Percentiles rank a stretch among this genome's conserved stretches.
Conservation (phyloP, 2,113 vertebrate genomes). For the Mobula hypostoma region DNA sequence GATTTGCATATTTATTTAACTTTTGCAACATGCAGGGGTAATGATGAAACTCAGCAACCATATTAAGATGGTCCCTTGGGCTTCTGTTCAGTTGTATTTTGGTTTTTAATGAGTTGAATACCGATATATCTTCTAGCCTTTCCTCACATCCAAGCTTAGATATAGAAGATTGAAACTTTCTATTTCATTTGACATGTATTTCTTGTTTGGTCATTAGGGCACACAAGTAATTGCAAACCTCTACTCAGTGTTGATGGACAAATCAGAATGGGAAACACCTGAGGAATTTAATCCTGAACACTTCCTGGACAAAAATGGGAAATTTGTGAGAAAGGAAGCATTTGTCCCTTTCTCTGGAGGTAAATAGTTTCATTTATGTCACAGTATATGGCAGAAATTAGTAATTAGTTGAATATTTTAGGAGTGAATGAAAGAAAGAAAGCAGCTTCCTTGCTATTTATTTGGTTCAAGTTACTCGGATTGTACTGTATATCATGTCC, state of each 20-base stretch:
- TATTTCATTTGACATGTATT: background rate
- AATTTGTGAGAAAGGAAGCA: constrained; percentile 64
- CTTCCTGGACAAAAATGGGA: constrained; percentile 71
- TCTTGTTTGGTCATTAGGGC: constrained; percentile 51
- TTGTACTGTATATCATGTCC: background rate
- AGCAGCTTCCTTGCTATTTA: background rate
- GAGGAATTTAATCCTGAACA: constrained; percentile 73
- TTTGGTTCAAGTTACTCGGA: background rate
- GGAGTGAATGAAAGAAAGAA: background rate
- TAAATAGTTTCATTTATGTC: constrained; percentile 44
- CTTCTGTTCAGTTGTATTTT: background rate
- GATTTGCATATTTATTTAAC: background rate
- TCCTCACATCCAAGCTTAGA: background rate
- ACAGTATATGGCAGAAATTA: background rate
- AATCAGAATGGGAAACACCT: constrained; percentile 67
- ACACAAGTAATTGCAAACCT: constrained; percentile 59
- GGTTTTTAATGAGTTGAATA: no score
- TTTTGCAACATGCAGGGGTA: background rate
- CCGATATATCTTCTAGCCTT: no score
- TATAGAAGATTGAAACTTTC: background rate
- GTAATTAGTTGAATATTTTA: background rate
- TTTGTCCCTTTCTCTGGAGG: constrained; percentile 80
- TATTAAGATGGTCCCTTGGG: background rate
- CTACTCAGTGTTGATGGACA: constrained; percentile 68
- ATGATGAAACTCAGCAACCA: background rate